Evolutionary conservation across 2,888 invertebrate species (phyloP), one percentile per base, ranked within the genome.

Genomic region (Antheraea yamamai): DNA sequence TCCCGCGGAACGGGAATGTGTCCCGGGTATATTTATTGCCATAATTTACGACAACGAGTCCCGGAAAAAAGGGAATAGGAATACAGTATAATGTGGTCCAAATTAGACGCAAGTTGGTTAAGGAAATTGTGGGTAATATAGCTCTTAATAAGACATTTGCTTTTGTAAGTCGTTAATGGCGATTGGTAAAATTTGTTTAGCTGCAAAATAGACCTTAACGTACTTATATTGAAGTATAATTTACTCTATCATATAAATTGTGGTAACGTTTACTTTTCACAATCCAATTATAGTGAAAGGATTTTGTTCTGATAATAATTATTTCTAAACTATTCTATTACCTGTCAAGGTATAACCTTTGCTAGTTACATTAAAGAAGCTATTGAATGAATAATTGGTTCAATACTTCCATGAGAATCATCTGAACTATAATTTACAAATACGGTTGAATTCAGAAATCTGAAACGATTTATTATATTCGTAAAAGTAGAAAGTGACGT

Each of bases 1-100:
- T 91, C 91, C 91, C 81, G 82, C 84, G 83, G 81, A 88, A 77
- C 87, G 86, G 87, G 88, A 88, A 87, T 87, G 84, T 88, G 91
- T 91, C 89, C 87, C 81, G 85, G 84, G 82, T 83, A 90, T 74
- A 94, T 93, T 93, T 93, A 94, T 92, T 82, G 88, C 87, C 84
- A 91, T 93, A 91, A 93, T 93, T 93, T 93, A 94, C 90, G 91
- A 89, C 83, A 82, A 81, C 76, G 73, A 75, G 80, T 78, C 83
- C 84, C 86, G 82, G 87, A 89, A 92, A 93, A 93, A 93, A 90
- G 88, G 84, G 88, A 90, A 91, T 87, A 91, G 88, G 88, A 88
- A 89, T 87, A 86, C 83, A 79, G 83, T 78, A 87, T 90, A 88
- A 90, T 89, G 84, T 83, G 82, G 79, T 75, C 80, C 77, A 79